These are phyloP conservation scores for Hippocampus barbouri DNA, from an alignment of 2,113 vertebrate genomes.

Conservation along the genomic window DNA sequence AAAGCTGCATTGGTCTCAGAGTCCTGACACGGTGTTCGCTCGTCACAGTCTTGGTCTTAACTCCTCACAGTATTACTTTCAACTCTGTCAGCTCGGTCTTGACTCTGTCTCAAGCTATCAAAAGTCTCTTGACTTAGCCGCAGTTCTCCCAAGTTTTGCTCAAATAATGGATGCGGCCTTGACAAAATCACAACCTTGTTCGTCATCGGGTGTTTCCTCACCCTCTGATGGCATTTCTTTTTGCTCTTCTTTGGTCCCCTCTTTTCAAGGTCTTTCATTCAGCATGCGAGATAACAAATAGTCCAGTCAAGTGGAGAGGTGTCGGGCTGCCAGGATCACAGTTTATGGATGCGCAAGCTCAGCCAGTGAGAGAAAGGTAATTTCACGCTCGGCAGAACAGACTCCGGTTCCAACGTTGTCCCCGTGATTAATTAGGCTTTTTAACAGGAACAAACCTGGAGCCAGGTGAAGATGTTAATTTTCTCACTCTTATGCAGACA, in stretches of 20 bases:
- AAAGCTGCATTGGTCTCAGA: too few species aligned
- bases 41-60: too few species aligned
- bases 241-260: slow-evolving; percentile 12
- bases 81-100: too few species aligned
- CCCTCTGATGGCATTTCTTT: slow-evolving; percentile 1
- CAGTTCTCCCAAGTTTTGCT: not conserved
- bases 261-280: slow-evolving; percentile 6
- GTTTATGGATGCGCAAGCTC: slow-evolving; percentile 64
- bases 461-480: slow-evolving; percentile 73
- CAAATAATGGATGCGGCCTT: not conserved
- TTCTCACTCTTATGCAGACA: slow-evolving; percentile 55
- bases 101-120: not conserved
- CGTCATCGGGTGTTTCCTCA: slow-evolving; percentile 27
- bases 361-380: slow-evolving; percentile 66
- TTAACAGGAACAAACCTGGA: slow-evolving; percentile 63
- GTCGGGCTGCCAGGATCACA: slow-evolving; percentile 56
- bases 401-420: slow-evolving; percentile 61
- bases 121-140: not conserved
- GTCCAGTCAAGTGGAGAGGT: slow-evolving; percentile 40
- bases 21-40: too few species aligned
- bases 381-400: slow-evolving; percentile 64
- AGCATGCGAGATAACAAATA: slow-evolving; percentile 50
- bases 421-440: slow-evolving; percentile 72
- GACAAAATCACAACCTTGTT: not conserved
- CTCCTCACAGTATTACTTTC: not conserved